Conservation (phyloP, 2,888 invertebrate species). For the Coelopa pilipes region DNA sequence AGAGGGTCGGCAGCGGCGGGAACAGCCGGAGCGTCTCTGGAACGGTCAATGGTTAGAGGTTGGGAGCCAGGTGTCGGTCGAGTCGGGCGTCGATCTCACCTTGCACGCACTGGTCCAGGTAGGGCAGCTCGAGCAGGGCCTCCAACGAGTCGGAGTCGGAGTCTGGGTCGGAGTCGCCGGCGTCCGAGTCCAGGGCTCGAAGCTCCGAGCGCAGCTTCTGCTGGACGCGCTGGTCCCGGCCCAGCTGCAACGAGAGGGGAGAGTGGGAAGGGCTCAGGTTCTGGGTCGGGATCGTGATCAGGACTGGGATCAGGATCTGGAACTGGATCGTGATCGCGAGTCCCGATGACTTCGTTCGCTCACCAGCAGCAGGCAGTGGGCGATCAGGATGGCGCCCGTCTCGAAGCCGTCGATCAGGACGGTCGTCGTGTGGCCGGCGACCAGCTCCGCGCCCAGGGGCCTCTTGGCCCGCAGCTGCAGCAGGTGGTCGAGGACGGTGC, state of each 20-base stretch:
- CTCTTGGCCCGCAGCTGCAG: slow-evolving; percentile 56
- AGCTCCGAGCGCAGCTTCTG: slow-evolving; percentile 53
- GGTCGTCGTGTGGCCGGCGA: slow-evolving; percentile 58
- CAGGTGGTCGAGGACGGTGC: slow-evolving; percentile 57
- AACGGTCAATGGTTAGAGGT: slow-evolving; percentile 3
- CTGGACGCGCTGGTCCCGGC: slow-evolving; percentile 49
- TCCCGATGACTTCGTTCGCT: slow-evolving; percentile 23
- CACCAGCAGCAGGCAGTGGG: slow-evolving; percentile 54
- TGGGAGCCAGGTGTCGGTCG: not conserved
- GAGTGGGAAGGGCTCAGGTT: not conserved
- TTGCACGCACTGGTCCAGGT: slow-evolving; percentile 56
- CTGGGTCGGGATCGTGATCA: too few species aligned
- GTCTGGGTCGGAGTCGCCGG: slow-evolving; percentile 19
- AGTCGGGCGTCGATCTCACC: slow-evolving; percentile 40
- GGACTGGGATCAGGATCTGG: too few species aligned
- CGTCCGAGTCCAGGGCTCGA: not conserved
- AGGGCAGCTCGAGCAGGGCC: slow-evolving; percentile 50
- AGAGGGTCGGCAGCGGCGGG: slow-evolving; percentile 48
- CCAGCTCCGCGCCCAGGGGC: slow-evolving; percentile 52
- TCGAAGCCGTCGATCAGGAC: slow-evolving; percentile 61
- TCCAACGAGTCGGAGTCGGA: slow-evolving; percentile 46
- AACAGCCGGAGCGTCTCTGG: slow-evolving; percentile 54
- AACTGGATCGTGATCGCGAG: not conserved
- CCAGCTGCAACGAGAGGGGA: slow-evolving; percentile 44
- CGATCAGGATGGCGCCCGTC: slow-evolving; percentile 53